Conservation (phyloP, 30 jellyfish, hydroid and myxozoan genomes). For the Hydra vulgaris region DNA sequence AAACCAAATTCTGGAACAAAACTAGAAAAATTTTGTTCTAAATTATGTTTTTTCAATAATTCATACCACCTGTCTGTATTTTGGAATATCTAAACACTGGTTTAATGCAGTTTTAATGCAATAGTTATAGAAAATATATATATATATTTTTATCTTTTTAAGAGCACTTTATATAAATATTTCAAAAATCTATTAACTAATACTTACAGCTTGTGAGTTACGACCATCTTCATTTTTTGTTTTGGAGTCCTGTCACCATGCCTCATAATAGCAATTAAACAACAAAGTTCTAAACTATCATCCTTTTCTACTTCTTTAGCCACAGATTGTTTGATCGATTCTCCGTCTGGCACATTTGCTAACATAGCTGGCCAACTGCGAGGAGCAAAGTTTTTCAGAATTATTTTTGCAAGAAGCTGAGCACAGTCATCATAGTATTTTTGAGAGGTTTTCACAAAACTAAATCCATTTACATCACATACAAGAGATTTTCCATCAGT, state of each 20-base stretch:
- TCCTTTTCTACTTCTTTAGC: slow-evolving; percentile 44
- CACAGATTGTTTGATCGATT: slow-evolving; percentile 32
- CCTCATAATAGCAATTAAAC: slow-evolving; percentile 82
- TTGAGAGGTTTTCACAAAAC: slow-evolving; percentile 89
- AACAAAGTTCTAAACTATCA: slow-evolving; percentile 70
- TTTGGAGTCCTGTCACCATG: slow-evolving; percentile 98
- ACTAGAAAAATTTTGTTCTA: too few relatives aligned
- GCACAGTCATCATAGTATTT: slow-evolving; percentile 94
- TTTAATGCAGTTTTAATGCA: too few relatives aligned
- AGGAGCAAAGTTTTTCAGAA: slow-evolving; percentile 73
- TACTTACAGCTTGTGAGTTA: slow-evolving; percentile 61
- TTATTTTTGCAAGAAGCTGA: slow-evolving; percentile 71
- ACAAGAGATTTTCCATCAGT: slow-evolving; percentile 72
- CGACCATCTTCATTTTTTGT: slow-evolving; percentile 95
- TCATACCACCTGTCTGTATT: too few relatives aligned
- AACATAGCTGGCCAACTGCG: slow-evolving; percentile 72
- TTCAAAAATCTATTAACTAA: too few relatives aligned
- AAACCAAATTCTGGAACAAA: too few relatives aligned
- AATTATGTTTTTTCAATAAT: too few relatives aligned
- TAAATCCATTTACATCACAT: slow-evolving; percentile 95
- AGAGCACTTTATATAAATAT: too few relatives aligned
- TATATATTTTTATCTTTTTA: too few relatives aligned
- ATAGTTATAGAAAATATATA: too few relatives aligned
- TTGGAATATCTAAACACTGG: too few relatives aligned
- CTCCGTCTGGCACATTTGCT: slow-evolving; percentile 12